Evolutionary conservation across 2,888 invertebrate species (phyloP), one percentile per base, ranked within the genome.

Genomic region (Disparrhopalites patrizii): DNA sequence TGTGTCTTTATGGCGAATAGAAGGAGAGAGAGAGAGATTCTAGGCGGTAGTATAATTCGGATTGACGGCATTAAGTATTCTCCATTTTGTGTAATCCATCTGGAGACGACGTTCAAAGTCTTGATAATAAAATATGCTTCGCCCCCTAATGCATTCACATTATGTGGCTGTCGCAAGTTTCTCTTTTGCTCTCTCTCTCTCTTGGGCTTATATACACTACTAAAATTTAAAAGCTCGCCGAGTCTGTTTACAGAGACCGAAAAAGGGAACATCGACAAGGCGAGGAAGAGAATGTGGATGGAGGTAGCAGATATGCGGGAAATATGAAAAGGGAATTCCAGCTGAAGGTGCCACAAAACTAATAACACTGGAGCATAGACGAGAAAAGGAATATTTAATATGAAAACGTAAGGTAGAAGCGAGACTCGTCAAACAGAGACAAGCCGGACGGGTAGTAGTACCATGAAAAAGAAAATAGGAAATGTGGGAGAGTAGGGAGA

Each of bases 61-160:
- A 61, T 61, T 61, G 61, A 61, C 61, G 61, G 61, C 61, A 61
- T 61, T 61, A 61, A 61, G 61, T 50, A 61, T 51, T 61, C 61
- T 61, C 50, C 50, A 61, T 51, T 61, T 61, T 61, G n/a, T n/a
- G 61, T 61, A 61, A 61, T 61, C 61, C 61, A 61, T 61, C 61
- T 61, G 61, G 61, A 61, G 61, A 61, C 61, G 61, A 61, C 61
- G 36, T 61, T 61, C 61, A 61, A 50, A 51, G 51, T 52, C 51
- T 61, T 61, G 60, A 60, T 60, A 60, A 60, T 60, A 60, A 60
- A 60, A 60, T 61, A 51, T 61, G 36, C 61, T 51, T 61, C 61
- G 51, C 51, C n/a, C 61, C 51, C 51, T 51, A 51, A 51, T 61
- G 61, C 61, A 61, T 61, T 33, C 51, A 61, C 50, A 61, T 51